A percentile compares a stretch with the other conserved stretches of the same genome.
These are phyloP conservation scores for Eueides isabella DNA, from an alignment of 1,140 invertebrate species.

Conservation along the genomic window DNA sequence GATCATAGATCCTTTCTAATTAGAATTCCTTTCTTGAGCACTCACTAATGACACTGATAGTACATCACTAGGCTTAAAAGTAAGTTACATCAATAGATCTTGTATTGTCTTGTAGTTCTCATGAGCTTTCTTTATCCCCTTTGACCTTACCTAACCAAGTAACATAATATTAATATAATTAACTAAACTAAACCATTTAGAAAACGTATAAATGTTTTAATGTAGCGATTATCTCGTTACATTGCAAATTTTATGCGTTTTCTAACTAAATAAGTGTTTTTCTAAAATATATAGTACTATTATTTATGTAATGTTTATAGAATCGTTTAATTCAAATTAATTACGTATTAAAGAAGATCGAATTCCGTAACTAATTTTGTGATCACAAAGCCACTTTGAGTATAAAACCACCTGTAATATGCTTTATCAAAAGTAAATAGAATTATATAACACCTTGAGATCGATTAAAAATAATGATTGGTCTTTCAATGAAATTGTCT, in stretches of 20 bases:
- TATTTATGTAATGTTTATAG: neutral
- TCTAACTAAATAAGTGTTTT: no score
- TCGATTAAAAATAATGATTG: slow-evolving; percentile 32
- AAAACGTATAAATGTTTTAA: no score
- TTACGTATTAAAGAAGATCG: neutral
- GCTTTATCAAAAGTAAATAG: slow-evolving; percentile 25
- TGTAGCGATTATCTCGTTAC: no score
- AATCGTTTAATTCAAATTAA: neutral
- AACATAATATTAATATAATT: neutral
- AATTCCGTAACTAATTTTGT: neutral
- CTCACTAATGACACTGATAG: slow-evolving; percentile 44
- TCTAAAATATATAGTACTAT: no score
- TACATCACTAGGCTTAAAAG: slow-evolving; percentile 37
- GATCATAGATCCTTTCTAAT: slow-evolving; percentile 47
- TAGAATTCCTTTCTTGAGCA: slow-evolving; percentile 38
- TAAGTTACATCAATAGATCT: neutral
- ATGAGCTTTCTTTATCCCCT: slow-evolving; percentile 16
- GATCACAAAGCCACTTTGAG: neutral
- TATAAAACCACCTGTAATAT: neutral
- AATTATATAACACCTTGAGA: slow-evolving; percentile 18
- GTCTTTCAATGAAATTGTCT: slow-evolving; percentile 20
- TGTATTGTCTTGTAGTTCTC: slow-evolving; percentile 17
- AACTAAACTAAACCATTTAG: neutral
- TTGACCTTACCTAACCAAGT: neutral
- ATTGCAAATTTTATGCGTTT: no score